Conservation (phyloP, 30 jellyfish, hydroid and myxozoan genomes). For the Pelagia noctiluca region DNA sequence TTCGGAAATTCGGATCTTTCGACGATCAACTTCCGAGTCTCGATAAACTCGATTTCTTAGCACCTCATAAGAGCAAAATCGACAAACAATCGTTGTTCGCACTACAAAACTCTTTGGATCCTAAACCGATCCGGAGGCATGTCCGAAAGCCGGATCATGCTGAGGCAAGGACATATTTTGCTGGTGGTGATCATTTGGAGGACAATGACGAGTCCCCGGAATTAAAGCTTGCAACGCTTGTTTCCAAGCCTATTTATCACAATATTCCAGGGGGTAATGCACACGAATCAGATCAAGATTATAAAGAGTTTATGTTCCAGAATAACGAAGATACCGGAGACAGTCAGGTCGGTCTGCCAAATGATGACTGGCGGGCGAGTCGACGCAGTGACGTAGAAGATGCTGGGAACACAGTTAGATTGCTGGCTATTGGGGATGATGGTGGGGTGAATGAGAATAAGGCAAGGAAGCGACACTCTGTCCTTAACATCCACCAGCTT, state of each 20-base stretch:
- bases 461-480: constrained; percentile 7
- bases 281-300: constrained; percentile 42
- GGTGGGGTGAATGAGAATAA: constrained; percentile 1
- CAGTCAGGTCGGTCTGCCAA: constrained; percentile 49
- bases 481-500: neutral
- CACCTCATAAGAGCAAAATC: constrained; percentile 46
- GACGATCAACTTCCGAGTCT: constrained; percentile 2
- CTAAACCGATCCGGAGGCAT: constrained; percentile 52
- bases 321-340: constrained; percentile 19
- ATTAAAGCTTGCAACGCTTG: constrained; percentile 75
- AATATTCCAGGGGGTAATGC: constrained; percentile 16
- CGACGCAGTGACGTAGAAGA: constrained; percentile 10
- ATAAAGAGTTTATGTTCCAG: constrained; percentile 59
- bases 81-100: constrained; percentile 66
- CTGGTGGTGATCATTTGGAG: constrained; percentile 77
- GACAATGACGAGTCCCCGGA: constrained; percentile 82
- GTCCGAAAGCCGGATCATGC: constrained; percentile 38
- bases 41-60: constrained; percentile 40
- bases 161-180: constrained; percentile 84
- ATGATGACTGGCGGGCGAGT: constrained; percentile 58
- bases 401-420: constrained; percentile 24
- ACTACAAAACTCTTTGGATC: constrained; percentile 57
- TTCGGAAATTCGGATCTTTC: neutral
- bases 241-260: constrained; percentile 92
- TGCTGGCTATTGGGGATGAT: constrained; percentile 19